These are phyloP conservation scores for Junco hyemalis DNA, from an alignment of 2,113 vertebrate genomes.

Conservation along the genomic window DNA sequence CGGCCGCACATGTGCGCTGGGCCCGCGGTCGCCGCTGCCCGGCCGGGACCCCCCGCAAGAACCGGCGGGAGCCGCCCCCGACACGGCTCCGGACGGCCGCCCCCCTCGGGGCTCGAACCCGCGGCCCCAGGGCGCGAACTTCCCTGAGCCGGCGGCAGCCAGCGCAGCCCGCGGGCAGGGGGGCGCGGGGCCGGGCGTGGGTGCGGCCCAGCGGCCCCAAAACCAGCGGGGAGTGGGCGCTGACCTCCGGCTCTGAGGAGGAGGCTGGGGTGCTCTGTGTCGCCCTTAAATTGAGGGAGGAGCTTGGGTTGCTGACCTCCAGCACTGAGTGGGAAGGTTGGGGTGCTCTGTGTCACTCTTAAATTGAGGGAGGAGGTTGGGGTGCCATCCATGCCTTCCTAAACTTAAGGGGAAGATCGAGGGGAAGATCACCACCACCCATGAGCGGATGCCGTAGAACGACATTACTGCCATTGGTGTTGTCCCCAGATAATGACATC, in stretches of 20 bases:
- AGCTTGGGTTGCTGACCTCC: no score
- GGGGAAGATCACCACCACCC: rapidly evolving
- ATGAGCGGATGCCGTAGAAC: rapidly evolving
- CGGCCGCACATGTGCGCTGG: constrained; percentile 33
- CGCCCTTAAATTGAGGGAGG: no score
- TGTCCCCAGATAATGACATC: rapidly evolving
- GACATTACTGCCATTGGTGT: no score
- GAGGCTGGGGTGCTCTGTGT: rapidly evolving
- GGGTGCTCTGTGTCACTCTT: no score
- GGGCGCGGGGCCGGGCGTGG: rapidly evolving
- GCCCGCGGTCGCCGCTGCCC: neutral
- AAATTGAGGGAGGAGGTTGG: no score
- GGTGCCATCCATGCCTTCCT: no score
- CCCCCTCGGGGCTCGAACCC: constrained; percentile 6
- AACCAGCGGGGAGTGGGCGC: neutral
- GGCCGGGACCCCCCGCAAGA: neutral
- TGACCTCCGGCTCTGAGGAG: rapidly evolving
- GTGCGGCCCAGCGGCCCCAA: rapidly evolving
- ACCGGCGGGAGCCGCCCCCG: rapidly evolving
- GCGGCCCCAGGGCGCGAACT: neutral
- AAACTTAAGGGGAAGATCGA: rapidly evolving
- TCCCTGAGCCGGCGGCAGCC: neutral
- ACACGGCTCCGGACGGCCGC: rapidly evolving
- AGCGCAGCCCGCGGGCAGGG: neutral
- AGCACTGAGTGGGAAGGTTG: no score